Conservation (phyloP, 2,888 invertebrate species). For the Cecidostiba fungosa region DNA sequence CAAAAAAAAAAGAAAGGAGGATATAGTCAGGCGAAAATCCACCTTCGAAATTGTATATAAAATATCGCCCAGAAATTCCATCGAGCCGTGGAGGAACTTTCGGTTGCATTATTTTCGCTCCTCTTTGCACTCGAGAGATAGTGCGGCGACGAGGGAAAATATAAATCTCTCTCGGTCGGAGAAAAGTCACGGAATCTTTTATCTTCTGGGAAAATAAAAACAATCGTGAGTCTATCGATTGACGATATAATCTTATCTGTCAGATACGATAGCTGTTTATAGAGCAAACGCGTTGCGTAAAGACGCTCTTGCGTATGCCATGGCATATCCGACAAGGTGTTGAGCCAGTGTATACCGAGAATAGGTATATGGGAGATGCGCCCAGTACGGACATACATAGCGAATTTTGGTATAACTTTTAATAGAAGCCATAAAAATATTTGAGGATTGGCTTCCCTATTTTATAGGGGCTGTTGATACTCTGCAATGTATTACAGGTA, state of each 20-base stretch:
- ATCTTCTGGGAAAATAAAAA: neutral
- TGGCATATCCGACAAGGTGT: too few species aligned
- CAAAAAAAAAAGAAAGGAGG: neutral
- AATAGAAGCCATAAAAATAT: too few species aligned
- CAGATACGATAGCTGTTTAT: neutral
- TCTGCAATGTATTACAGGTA: too few species aligned
- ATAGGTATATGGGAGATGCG: too few species aligned
- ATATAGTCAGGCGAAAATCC: conserved; percentile 31
- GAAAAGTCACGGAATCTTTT: neutral
- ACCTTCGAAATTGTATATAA: conserved; percentile 17
- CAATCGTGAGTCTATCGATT: neutral
- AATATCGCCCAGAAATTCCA: conserved; percentile 18
- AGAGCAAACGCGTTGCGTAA: neutral
- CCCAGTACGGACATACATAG: too few species aligned
- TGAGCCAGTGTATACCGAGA: neutral
- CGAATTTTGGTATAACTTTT: too few species aligned
- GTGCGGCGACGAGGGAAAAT: neutral
- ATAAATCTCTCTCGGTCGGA: neutral
- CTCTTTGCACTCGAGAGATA: neutral
- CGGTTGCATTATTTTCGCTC: neutral
- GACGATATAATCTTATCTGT: neutral
- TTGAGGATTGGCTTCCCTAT: too few species aligned
- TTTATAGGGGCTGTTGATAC: too few species aligned
- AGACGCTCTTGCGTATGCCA: neutral
- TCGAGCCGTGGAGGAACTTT: neutral